Evolutionary conservation across 2,113 vertebrate species (phyloP).

Genomic region (Oostethus manadensis): DNA sequence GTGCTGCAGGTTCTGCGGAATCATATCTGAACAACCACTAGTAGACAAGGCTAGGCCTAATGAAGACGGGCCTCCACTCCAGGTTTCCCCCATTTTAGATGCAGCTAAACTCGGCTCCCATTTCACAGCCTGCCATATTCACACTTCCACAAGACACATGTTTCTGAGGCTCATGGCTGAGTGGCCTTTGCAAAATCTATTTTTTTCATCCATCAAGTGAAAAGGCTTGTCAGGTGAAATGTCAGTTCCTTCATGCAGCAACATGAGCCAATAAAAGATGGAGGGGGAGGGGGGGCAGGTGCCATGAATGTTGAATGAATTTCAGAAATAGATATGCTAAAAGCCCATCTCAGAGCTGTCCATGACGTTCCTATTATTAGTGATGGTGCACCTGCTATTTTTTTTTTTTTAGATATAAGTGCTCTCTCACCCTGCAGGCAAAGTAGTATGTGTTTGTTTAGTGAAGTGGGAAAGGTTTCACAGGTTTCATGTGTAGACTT

Average conservation of each 20-base stretch:
- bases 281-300: constrained; percentile 52
- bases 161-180: constrained; percentile 9
- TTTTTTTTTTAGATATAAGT: constrained; percentile 40
- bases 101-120: constrained; percentile 63
- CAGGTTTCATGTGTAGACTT: constrained; percentile 25
- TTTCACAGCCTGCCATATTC: constrained; percentile 52
- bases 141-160: constrained; percentile 16
- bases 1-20: constrained; percentile 32
- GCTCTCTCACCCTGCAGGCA: constrained; percentile 41
- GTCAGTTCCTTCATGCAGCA: constrained; percentile 13
- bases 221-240: constrained; percentile 30
- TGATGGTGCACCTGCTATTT: constrained; percentile 23
- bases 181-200: constrained; percentile 10
- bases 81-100: constrained; percentile 72
- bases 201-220: constrained; percentile 26
- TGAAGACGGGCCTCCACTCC: constrained; percentile 59
- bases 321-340: constrained; percentile 70
- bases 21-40: constrained; percentile 44
- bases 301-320: constrained; percentile 67
- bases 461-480: constrained; percentile 45
- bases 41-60: constrained; percentile 48
- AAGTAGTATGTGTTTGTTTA: constrained; percentile 42
- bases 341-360: constrained; percentile 56
- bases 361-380: constrained; percentile 61
- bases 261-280: constrained; percentile 46